A percentile compares a stretch with the other conserved stretches of the same genome.
phyloP scores from a whole-genome alignment of 2,113 vertebrate species.

The Copsychus sechellarum region DNA sequence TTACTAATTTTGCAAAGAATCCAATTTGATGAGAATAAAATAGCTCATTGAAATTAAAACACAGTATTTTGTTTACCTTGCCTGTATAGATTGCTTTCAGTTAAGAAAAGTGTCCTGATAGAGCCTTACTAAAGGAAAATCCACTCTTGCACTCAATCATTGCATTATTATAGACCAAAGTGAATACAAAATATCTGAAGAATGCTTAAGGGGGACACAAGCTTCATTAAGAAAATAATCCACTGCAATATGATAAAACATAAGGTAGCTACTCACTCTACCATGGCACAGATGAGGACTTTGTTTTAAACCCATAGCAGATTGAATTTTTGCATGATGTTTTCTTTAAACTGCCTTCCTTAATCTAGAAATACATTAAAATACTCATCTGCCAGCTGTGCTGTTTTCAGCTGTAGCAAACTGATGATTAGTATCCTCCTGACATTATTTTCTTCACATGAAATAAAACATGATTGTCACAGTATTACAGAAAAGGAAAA shows the following conservation, averaged over 20 bases:
- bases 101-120: constrained; percentile 28
- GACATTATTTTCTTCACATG: constrained; percentile 67
- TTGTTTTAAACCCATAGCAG: constrained; percentile 74
- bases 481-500: constrained; percentile 25
- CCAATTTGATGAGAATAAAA: background rate
- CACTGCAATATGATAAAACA: constrained; percentile 71
- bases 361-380: constrained; percentile 79
- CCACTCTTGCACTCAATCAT: constrained; percentile 46
- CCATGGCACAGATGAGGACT: constrained; percentile 67
- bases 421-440: constrained; percentile 70
- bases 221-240: constrained; percentile 74
- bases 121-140: constrained; percentile 45
- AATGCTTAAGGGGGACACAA: constrained; percentile 54
- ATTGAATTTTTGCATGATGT: constrained; percentile 74
- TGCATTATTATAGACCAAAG: constrained; percentile 40
- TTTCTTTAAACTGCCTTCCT: constrained; percentile 75
- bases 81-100: constrained; percentile 36
- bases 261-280: constrained; percentile 70
- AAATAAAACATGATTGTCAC: constrained; percentile 41
- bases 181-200: constrained; percentile 56
- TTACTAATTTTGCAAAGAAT: background rate
- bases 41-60: constrained; percentile 22
- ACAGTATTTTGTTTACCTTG: constrained; percentile 3
- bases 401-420: constrained; percentile 71
- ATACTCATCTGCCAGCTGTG: constrained; percentile 77